Evolutionary conservation across 2,113 vertebrate species (phyloP).

Genomic region (Menura novaehollandiae): DNA sequence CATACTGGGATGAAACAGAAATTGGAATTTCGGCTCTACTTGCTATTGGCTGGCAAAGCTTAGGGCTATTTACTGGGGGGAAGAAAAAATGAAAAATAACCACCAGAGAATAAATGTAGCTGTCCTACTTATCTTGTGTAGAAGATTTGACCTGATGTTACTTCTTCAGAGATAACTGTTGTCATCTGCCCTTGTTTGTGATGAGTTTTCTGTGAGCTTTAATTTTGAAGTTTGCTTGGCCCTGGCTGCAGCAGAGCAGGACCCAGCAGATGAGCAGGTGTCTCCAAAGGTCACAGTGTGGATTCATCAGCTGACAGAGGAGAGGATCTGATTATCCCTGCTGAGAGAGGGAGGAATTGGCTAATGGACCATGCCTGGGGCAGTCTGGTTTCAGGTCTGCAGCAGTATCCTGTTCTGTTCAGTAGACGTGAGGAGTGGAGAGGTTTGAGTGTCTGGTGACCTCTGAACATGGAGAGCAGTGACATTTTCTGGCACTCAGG

Average conservation of each 20-base stretch:
- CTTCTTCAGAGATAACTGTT: not conserved
- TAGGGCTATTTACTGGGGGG: not conserved
- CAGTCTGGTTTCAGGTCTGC: not conserved
- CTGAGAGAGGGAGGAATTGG: not conserved
- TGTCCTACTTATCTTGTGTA: not conserved
- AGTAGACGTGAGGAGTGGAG: not conserved
- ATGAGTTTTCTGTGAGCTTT: not conserved
- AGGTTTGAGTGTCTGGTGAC: not conserved
- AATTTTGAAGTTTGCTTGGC: constrained; percentile 14
- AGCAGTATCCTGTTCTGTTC: not conserved
- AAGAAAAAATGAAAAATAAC: not conserved
- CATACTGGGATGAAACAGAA: constrained; percentile 44
- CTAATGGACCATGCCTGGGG: not conserved
- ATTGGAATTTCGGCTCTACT: constrained; percentile 36
- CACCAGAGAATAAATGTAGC: not conserved
- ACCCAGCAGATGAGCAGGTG: not conserved
- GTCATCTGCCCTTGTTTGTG: not conserved
- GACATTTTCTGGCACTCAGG: not conserved
- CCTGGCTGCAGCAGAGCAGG: not conserved
- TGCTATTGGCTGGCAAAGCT: constrained; percentile 12
- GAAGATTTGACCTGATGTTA: not conserved
- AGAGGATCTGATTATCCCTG: not conserved
- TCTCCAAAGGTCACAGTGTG: not conserved
- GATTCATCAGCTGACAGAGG: not conserved
- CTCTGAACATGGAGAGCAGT: not conserved